Conservation (phyloP, 1,140 invertebrate genomes). For the Diabrotica virgifera region DNA sequence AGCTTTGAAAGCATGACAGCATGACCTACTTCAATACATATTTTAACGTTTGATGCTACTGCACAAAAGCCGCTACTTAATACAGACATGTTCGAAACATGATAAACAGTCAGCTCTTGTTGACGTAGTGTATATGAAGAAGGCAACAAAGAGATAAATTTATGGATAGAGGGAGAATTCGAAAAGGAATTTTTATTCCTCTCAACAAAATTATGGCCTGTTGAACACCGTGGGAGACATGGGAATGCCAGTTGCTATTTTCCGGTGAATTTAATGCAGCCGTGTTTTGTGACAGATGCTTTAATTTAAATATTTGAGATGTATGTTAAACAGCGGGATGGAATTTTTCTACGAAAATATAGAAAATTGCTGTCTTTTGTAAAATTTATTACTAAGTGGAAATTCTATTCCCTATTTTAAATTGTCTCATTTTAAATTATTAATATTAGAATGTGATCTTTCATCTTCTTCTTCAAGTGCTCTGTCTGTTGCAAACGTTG, state of each 20-base stretch:
- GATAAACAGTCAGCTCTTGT: background rate
- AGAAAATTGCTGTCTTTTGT: too few species aligned
- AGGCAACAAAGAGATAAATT: background rate
- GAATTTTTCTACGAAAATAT: too few species aligned
- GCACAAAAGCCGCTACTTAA: background rate
- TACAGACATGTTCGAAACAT: background rate
- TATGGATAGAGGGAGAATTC: background rate
- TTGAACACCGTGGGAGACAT: background rate
- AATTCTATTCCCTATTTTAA: too few species aligned
- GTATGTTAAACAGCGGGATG: too few species aligned
- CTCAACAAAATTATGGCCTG: background rate
- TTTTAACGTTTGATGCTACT: background rate
- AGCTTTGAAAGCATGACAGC: background rate
- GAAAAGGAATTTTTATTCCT: background rate
- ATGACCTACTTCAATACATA: conserved; percentile 2
- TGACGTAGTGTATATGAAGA: background rate
- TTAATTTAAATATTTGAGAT: background rate
- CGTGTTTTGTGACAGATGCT: background rate
- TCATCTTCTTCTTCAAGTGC: too few species aligned
- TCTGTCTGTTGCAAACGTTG: too few species aligned
- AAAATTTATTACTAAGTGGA: too few species aligned
- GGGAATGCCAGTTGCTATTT: background rate
- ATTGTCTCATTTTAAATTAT: too few species aligned
- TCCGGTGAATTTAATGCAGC: background rate
- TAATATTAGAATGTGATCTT: too few species aligned